A percentile compares a stretch with the other conserved stretches of the same genome.
Evolutionary conservation across 2,888 invertebrate genomes (phyloP).

Genomic region (Andrena haemorrhoa): DNA sequence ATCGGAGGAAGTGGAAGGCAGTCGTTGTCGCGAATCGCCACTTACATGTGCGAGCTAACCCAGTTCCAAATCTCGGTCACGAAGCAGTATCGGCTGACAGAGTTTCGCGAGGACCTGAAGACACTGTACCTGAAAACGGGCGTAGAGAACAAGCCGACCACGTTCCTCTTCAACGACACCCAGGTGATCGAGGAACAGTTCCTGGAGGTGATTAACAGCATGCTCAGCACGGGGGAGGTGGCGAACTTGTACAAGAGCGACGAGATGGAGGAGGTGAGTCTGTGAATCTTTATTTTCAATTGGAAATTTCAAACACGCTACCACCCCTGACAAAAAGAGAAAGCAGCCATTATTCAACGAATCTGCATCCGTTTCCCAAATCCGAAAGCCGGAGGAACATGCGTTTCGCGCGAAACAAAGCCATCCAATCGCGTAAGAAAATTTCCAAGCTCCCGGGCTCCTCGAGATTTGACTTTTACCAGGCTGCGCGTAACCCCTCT

Average conservation of each 20-base stretch:
- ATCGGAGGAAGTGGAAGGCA: constrained; percentile 95
- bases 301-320: too few species aligned
- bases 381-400: not conserved
- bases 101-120: constrained; percentile 94
- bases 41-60: constrained; percentile 92
- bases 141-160: constrained; percentile 90
- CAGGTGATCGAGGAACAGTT: constrained; percentile 94
- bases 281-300: not conserved
- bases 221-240: constrained; percentile 95
- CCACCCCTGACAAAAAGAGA: not conserved
- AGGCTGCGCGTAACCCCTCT: not conserved
- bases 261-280: constrained; percentile 93
- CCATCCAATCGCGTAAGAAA: constrained; percentile 7
- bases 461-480: not conserved
- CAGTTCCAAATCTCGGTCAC: constrained; percentile 93
- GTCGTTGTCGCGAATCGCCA: constrained; percentile 91
- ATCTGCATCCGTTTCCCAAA: not conserved
- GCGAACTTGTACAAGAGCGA: constrained; percentile 94
- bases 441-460: not conserved
- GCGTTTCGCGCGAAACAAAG: not conserved
- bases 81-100: constrained; percentile 90
- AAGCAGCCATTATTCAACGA: not conserved
- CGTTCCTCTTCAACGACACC: constrained; percentile 94
- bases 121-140: constrained; percentile 90
- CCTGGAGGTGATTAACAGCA: constrained; percentile 95